Conservation (phyloP, 1,140 invertebrate species). For the Zeugodacus cucurbitae region DNA sequence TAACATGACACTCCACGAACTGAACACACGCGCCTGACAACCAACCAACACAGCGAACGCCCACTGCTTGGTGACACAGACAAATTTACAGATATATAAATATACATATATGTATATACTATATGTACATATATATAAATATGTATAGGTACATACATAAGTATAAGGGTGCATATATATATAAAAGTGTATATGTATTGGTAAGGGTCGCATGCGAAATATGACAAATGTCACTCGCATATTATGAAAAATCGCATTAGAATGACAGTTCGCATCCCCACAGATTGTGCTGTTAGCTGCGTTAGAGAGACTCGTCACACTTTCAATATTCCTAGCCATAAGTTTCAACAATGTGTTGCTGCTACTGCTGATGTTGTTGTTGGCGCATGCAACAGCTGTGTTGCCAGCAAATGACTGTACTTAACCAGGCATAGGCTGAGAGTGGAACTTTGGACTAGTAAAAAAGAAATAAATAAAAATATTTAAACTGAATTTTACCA, state of each 20-base stretch:
- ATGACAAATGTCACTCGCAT: constrained; percentile 28
- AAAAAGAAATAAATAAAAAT: neutral
- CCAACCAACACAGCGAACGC: neutral
- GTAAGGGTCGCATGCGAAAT: neutral
- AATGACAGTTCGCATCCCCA: constrained; percentile 1
- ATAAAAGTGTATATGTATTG: neutral
- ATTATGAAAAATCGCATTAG: constrained; percentile 23
- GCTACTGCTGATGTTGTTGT: neutral
- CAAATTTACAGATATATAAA: neutral
- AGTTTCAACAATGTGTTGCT: neutral
- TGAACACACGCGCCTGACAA: neutral
- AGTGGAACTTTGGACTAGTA: no score
- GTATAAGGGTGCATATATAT: no score
- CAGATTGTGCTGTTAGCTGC: neutral
- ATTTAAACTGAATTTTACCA: neutral
- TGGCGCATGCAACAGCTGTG: neutral
- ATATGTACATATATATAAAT: neutral
- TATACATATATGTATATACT: neutral
- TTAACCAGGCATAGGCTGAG: no score
- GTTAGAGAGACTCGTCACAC: neutral
- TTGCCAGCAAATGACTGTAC: neutral
- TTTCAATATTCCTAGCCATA: neutral
- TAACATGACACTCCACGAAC: neutral
- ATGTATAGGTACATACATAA: neutral
- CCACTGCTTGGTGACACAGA: neutral